These are phyloP conservation scores for Eupleurogrammus muticus DNA, from an alignment of 2,797 vertebrate species.

Conservation along the genomic window DNA sequence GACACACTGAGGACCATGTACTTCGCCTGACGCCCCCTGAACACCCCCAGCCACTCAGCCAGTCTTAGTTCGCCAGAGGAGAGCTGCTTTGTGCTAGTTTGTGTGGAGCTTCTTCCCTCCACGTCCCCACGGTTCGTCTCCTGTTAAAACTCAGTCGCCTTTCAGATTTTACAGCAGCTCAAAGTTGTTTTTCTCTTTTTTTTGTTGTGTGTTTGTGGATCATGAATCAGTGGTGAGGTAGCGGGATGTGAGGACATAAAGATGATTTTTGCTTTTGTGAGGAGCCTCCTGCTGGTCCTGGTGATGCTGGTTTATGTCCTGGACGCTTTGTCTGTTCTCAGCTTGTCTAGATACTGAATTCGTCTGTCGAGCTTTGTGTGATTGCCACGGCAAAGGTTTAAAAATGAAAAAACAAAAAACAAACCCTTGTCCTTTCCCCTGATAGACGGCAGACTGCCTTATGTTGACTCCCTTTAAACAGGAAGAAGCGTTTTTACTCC, in stretches of 20 bases:
- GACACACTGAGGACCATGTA: conserved; percentile 99
- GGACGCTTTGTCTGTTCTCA: conserved; percentile 35
- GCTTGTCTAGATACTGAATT: conserved; percentile 32
- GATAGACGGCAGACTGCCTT: conserved; percentile 20
- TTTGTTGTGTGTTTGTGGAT: background rate
- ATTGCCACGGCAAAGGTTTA: conserved; percentile 30
- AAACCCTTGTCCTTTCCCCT: background rate
- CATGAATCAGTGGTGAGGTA: conserved; percentile 8
- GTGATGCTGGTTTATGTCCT: conserved; percentile 47
- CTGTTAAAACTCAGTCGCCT: conserved; percentile 44
- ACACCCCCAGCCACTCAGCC: conserved; percentile 57
- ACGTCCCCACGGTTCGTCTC: too few species aligned
- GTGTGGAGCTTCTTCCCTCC: too few species aligned
- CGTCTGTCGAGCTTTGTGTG: conserved; percentile 33
- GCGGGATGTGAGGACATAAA: too few species aligned
- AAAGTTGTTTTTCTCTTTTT: conserved; percentile 12
- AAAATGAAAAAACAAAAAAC: conserved; percentile 12
- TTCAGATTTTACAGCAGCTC: conserved; percentile 41
- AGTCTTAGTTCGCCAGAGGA: conserved; percentile 57
- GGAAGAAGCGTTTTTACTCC: conserved; percentile 38
- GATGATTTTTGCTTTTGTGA: too few species aligned
- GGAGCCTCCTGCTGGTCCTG: conserved; percentile 49
- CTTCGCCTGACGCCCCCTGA: conserved; percentile 89
- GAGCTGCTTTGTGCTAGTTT: too few species aligned
- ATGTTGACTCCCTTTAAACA: conserved; percentile 57